These are phyloP conservation scores for Acrossocheilus wenchowensis DNA, from an alignment of 2,797 vertebrate species.

Conservation along the genomic window DNA sequence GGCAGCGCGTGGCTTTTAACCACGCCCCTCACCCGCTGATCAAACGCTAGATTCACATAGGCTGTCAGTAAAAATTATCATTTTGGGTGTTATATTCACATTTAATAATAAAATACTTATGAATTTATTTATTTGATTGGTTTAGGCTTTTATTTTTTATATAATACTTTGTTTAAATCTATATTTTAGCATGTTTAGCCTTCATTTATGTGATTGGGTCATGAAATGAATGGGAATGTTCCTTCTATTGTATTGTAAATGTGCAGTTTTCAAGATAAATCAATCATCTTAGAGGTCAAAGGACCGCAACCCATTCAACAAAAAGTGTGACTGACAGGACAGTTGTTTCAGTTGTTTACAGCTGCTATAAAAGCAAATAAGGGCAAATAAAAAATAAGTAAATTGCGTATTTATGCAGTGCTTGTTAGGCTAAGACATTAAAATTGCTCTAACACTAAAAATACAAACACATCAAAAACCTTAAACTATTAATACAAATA, in stretches of 20 bases:
- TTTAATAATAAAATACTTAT: neutral
- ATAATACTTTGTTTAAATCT: neutral
- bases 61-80: neutral
- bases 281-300: neutral
- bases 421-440: neutral
- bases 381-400: too few species aligned
- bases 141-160: neutral
- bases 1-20: neutral
- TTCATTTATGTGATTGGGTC: neutral
- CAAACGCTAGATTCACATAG: neutral
- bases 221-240: neutral
- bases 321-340: neutral
- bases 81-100: neutral
- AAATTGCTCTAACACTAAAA: neutral
- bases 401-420: neutral
- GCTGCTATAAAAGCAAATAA: neutral
- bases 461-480: neutral
- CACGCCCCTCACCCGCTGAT: constrained; percentile 37
- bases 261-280: neutral
- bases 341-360: neutral
- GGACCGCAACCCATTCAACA: neutral
- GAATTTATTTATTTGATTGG: neutral
- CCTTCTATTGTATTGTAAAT: constrained; percentile 9
- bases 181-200: neutral
- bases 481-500: too few species aligned